Percentiles rank a stretch among this genome's conserved stretches.
These are phyloP conservation scores for Apocrypta bakeri DNA, from an alignment of 1,140 invertebrate genomes.

Conservation along the genomic window DNA sequence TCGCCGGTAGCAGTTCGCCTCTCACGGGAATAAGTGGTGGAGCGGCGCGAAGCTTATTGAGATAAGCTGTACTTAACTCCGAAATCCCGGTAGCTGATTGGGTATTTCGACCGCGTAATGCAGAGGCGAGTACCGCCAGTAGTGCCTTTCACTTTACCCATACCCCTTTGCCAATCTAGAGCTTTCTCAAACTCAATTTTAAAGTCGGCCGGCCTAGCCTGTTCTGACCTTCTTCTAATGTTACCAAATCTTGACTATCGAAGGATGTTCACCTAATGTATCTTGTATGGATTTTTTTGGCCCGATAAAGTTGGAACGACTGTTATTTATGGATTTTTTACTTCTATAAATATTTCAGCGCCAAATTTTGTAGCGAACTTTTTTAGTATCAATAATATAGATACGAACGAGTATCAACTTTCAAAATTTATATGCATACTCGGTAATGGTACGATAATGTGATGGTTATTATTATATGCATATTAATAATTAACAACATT, in stretches of 20 bases:
- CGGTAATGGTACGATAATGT: too few species aligned
- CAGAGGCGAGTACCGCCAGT: background rate
- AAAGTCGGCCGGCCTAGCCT: conserved; percentile 36
- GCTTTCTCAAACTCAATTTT: conserved; percentile 53
- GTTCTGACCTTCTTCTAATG: conserved; percentile 23
- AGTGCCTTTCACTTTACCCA: conserved; percentile 24
- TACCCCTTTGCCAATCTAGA: conserved; percentile 3
- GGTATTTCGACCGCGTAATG: conserved; percentile 56
- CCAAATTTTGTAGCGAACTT: too few species aligned
- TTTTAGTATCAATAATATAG: too few species aligned
- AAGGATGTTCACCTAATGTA: background rate
- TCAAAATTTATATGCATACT: too few species aligned
- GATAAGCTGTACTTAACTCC: conserved; percentile 54
- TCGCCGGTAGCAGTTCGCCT: conserved; percentile 49
- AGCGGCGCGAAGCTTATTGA: conserved; percentile 54
- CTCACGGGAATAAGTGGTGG: conserved; percentile 17
- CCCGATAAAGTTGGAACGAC: background rate
- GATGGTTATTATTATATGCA: too few species aligned
- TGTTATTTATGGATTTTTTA: too few species aligned
- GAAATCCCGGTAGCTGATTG: conserved; percentile 58
- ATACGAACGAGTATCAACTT: too few species aligned
- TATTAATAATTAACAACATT: too few species aligned
- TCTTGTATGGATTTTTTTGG: background rate
- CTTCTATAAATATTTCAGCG: too few species aligned
- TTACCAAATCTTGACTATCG: background rate